These are phyloP conservation scores for Tholera decimalis DNA, from an alignment of 2,888 invertebrate species.

Conservation along the genomic window DNA sequence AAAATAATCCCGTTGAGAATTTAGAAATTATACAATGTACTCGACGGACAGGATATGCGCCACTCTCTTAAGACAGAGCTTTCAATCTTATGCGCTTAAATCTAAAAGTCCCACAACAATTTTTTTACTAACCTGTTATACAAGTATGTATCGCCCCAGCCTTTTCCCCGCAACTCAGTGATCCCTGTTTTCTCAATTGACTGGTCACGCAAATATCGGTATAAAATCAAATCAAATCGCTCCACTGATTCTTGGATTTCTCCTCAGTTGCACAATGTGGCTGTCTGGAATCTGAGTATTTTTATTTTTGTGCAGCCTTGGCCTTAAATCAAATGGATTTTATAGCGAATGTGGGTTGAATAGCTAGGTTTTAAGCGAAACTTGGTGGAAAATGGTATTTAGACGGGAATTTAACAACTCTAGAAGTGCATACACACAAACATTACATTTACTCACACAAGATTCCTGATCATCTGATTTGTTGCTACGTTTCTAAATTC, in stretches of 20 bases:
- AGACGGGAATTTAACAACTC: background rate
- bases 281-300: constrained; percentile 49
- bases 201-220: constrained; percentile 55
- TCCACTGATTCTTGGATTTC: constrained; percentile 37
- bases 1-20: too few relatives aligned
- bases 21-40: too few relatives aligned
- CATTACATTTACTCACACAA: too few relatives aligned
- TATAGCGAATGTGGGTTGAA: constrained; percentile 7
- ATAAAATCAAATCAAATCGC: constrained; percentile 56
- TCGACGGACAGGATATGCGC: too few relatives aligned
- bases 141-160: constrained; percentile 1
- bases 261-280: constrained; percentile 18
- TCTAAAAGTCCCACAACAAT: background rate
- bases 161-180: constrained; percentile 41
- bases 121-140: background rate
- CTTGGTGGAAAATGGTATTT: background rate
- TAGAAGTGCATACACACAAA: too few relatives aligned
- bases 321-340: constrained; percentile 25
- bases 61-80: too few relatives aligned
- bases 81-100: too few relatives aligned
- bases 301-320: constrained; percentile 33
- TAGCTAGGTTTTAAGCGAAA: background rate
- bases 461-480: too few relatives aligned
- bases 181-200: constrained; percentile 59
- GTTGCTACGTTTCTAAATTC: too few relatives aligned